Base-by-base conservation (phyloP, 2,888 invertebrate genomes). In the Pristionchus exspectatus region DNA sequence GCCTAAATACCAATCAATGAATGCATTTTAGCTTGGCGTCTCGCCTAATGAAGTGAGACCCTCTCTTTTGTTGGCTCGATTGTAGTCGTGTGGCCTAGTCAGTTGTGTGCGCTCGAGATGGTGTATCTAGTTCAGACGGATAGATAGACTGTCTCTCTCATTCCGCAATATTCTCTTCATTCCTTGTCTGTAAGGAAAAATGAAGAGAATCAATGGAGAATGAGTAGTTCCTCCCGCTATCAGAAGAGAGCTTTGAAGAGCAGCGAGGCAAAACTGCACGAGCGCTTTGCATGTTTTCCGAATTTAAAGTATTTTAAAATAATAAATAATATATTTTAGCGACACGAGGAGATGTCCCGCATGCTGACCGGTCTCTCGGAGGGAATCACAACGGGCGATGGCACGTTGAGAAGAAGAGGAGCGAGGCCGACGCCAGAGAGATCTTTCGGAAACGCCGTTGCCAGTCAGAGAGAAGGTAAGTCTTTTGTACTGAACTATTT, bases 301-400 rank as follows among this genome's bases (percentile, higher is more conserved):
- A 44, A 56, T 54, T 63, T 30, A 59, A n/a, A 18, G 30, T 21
- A 27, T 24, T 38, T 44, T 81, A n/a, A 63, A 24, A 10, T 24
- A 56, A 18, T 27, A 83, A 83, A 24, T 10, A 69, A 27, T 44
- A 0, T 18, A 24, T 63, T 91, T 38, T 90, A 94, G 92, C 91
- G 95, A 72, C 95, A 95, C 89, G 94, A 95, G 72, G 94, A 95
- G 88, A 92, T 95, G 94, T 93, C 93, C 54, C 90, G 90, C 44
- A 92, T 93, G 90, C 88, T 94, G 90, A 91, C 92, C 1, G 89
- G 92, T 18, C 89, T 91, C 72, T 90, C 90, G 63, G 90, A 77
- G 69, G 90, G 59, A 56, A 81, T 87, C 3, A 81, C 88, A 1
- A 90, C 89, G n/a, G 92, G 91, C 4, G 94, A 94, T 74, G 94